Percentiles rank a stretch among this genome's conserved stretches.
These are phyloP conservation scores for Aphodius granarius DNA, from an alignment of 2,888 invertebrate species.

Conservation along the genomic window DNA sequence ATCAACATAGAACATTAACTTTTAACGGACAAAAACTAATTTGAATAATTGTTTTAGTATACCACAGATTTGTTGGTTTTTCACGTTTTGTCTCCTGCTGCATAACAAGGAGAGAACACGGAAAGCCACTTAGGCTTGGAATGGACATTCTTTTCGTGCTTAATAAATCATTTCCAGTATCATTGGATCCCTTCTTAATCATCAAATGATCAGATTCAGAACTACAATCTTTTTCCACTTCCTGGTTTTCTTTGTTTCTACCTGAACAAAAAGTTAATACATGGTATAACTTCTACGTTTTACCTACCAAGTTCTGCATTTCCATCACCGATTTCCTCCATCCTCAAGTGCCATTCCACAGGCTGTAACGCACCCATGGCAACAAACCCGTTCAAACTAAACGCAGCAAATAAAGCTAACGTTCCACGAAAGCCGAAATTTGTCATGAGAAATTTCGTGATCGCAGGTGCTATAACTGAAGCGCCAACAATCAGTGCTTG, in stretches of 20 bases:
- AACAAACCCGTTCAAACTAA: slow-evolving; percentile 67
- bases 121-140: not conserved
- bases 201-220: not conserved
- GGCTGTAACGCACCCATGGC: slow-evolving; percentile 76
- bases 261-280: too few species aligned
- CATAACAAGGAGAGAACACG: not conserved
- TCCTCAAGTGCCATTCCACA: slow-evolving; percentile 70
- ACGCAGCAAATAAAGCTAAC: slow-evolving; percentile 64
- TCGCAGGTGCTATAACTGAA: slow-evolving; percentile 68
- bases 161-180: not conserved
- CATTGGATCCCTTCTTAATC: not conserved
- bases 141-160: not conserved
- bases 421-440: slow-evolving; percentile 73
- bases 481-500: slow-evolving; percentile 71
- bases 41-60: not conserved
- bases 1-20: too few species aligned
- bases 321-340: slow-evolving; percentile 29
- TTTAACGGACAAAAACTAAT: too few species aligned
- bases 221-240: not conserved
- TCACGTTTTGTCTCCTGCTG: not conserved
- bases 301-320: not conserved
- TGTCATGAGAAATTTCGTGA: slow-evolving; percentile 63
- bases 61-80: not conserved
- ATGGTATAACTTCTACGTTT: too few species aligned
- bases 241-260: not conserved